These are phyloP conservation scores for Montipora sp. DNA, from an alignment of 64 coral and sea anemone species.

Conservation along the genomic window DNA sequence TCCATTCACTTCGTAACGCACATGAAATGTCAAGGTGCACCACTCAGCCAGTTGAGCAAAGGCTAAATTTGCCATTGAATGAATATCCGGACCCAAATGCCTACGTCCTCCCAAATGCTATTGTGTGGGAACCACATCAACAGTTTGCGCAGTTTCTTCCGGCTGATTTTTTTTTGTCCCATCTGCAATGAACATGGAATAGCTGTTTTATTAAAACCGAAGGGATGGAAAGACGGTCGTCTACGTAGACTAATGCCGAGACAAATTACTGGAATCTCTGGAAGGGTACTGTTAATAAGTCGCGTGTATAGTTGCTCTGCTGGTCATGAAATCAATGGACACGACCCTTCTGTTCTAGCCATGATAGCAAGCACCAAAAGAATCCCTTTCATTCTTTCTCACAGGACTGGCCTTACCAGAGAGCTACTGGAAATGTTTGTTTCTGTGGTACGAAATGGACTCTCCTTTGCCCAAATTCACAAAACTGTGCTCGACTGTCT, in stretches of 20 bases:
- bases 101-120: constrained; percentile 37
- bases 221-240: constrained; percentile 54
- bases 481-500: constrained; percentile 26
- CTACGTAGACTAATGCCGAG: constrained; percentile 30
- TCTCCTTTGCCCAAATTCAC: constrained; percentile 53
- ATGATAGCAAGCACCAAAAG: neutral
- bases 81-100: constrained; percentile 33
- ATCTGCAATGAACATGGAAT: constrained; percentile 27
- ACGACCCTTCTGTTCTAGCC: constrained; percentile 22
- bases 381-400: constrained; percentile 39
- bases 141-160: constrained; percentile 27
- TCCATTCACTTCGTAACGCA: neutral
- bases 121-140: constrained; percentile 52
- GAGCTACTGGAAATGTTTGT: constrained; percentile 39
- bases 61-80: neutral
- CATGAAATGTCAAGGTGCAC: neutral
- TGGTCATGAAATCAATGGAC: constrained; percentile 52
- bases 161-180: neutral
- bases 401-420: constrained; percentile 34
- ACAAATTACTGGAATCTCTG: constrained; percentile 26
- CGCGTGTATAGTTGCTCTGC: constrained; percentile 33
- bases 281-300: constrained; percentile 42
- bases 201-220: neutral
- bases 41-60: neutral
- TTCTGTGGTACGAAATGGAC: constrained; percentile 53